Evolutionary conservation across 2,113 vertebrate species (phyloP), one percentile per base, ranked within the genome.

Genomic region (Shinisaurus crocodilurus): DNA sequence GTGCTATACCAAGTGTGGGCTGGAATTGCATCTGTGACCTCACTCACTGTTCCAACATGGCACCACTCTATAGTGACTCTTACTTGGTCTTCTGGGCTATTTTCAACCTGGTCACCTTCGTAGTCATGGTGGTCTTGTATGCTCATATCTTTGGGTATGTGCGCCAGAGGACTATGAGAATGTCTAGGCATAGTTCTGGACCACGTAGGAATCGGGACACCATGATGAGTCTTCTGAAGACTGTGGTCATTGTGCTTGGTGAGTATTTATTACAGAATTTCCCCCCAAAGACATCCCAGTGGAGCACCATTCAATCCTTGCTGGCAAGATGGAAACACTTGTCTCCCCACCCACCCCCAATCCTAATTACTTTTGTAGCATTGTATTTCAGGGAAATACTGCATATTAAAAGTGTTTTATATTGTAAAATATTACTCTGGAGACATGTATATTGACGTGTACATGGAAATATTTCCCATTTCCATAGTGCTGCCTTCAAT

Each of bases 171-270:
- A 99, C 99, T 97, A 99, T 99, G 99, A 98, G 99, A 95, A 99
- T 99, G 99, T 99, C 99, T 25, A 98, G 99, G 43, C 99, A 99
- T 94, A 99, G 99, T 96, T 99, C 99, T 76, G 99, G 98, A 82
- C 98, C 98, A 3, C 97, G 99, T 69, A 97, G 99, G 87, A 99
- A 99, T 96, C 97, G 99, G 82, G 99, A 99, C 91, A 99, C 99
- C 92, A 99, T 99, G 99, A 99, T 99, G 99, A 99, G 99, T 92
- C 98, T 99, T 95, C 97, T 99, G 96, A 99, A 99, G 97, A 99
- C 99, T 0, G 99, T 99, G 92, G 99, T 97, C 92, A 99, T 99
- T 92, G 99, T 99, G 15, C 97, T 99, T 88, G 99, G 99, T 99
- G 96, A 99, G 99, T 95, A 85, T 45, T 88, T 79, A 32, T 92